These are phyloP conservation scores for Neelides sp. DNA, from an alignment of 1,140 invertebrate species.

Conservation along the genomic window DNA sequence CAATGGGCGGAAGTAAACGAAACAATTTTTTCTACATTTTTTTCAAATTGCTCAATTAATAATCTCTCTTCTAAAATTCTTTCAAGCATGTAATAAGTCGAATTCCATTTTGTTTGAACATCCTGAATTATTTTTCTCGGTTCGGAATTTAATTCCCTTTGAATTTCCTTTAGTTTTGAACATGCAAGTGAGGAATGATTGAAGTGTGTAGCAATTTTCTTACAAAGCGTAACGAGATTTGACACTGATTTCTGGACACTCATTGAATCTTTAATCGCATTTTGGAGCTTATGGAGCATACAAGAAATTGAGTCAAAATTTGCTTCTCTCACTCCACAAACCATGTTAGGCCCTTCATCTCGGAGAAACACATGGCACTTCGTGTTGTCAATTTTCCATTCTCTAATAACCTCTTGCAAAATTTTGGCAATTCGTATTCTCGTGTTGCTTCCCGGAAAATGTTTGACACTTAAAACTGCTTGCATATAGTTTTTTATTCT, in stretches of 20 bases:
- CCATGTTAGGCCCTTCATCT: constrained; percentile 33
- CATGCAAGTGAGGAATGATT: neutral
- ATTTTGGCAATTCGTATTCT: constrained; percentile 17
- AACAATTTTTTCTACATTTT: neutral
- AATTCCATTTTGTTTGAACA: too few species aligned
- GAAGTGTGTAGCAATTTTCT: constrained; percentile 1
- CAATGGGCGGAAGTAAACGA: too few species aligned
- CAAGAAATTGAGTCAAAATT: neutral
- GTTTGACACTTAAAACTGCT: neutral
- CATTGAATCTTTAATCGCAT: too few species aligned
- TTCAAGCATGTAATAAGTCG: too few species aligned
- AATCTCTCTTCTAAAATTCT: too few species aligned
- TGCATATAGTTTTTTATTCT: too few species aligned
- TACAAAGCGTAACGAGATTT: neutral
- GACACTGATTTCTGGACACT: neutral
- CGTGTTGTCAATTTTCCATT: constrained; percentile 31
- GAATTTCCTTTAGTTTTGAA: neutral
- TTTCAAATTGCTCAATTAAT: neutral
- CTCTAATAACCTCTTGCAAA: constrained; percentile 14
- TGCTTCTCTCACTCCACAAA: neutral
- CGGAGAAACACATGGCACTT: constrained; percentile 9
- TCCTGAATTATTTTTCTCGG: too few species aligned
- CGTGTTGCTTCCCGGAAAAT: constrained; percentile 23
- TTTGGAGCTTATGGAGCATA: too few species aligned
- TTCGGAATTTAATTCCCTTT: too few species aligned